Evolutionary conservation across 1,140 invertebrate genomes (phyloP).

Genomic region (Drosophila mayri): DNA sequence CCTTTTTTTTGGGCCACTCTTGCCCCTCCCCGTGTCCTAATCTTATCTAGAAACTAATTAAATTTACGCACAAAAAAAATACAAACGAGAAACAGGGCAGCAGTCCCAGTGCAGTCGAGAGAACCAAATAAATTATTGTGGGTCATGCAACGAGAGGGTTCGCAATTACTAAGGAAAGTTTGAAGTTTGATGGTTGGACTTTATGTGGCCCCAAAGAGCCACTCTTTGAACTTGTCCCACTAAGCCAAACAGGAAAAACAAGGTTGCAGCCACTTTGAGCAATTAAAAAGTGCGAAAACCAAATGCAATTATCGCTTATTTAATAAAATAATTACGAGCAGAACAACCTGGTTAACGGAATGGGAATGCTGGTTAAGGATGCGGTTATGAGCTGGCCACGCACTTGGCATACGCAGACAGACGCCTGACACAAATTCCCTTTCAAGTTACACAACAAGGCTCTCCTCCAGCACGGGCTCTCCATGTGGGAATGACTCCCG

Average conservation of each 20-base stretch:
- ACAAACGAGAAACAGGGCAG: not conserved
- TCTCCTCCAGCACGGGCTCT: conserved; percentile 3
- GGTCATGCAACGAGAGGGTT: conserved; percentile 43
- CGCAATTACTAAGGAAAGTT: conserved; percentile 34
- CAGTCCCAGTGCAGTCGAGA: conserved; percentile 29
- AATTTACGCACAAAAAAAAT: conserved; percentile 25
- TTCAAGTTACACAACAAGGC: conserved; percentile 51
- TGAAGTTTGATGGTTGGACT: conserved; percentile 25
- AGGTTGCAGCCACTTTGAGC: conserved; percentile 14
- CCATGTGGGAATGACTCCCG: conserved; percentile 23
- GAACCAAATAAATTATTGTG: conserved; percentile 51
- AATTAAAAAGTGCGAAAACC: conserved; percentile 40
- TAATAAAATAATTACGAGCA: conserved; percentile 43
- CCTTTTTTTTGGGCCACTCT: conserved; percentile 7
- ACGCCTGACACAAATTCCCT: conserved; percentile 59
- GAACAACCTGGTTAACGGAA: not conserved
- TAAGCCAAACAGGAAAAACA: conserved; percentile 27
- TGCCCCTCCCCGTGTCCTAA: conserved; percentile 10
- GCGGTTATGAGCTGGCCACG: conserved; percentile 22
- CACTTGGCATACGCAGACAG: conserved; percentile 53
- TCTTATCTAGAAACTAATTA: conserved; percentile 49
- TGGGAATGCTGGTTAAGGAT: not conserved
- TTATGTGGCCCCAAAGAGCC: conserved; percentile 47
- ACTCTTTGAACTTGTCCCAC: conserved; percentile 59
- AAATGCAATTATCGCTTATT: conserved; percentile 42